Evolutionary conservation across 1,140 invertebrate genomes (phyloP).

Genomic region (Homalodisca vitripennis): DNA sequence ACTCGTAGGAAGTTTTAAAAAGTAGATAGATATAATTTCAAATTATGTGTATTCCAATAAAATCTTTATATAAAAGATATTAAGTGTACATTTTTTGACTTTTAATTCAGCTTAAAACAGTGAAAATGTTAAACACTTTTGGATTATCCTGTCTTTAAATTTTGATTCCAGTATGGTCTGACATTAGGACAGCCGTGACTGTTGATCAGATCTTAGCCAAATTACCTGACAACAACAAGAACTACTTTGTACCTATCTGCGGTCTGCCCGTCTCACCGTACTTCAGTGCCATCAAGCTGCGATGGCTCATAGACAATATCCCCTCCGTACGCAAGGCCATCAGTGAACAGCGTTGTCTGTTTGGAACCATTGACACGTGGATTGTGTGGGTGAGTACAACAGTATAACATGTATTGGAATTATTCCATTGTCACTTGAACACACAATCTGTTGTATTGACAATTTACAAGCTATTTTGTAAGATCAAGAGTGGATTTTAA

Average conservation of each 20-base stretch:
- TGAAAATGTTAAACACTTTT: too few species aligned
- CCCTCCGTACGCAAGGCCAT: conserved; percentile 74
- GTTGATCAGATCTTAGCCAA: conserved; percentile 77
- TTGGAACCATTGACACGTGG: conserved; percentile 97
- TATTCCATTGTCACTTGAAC: too few species aligned
- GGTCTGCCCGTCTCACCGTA: conserved; percentile 95
- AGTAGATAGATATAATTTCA: too few species aligned
- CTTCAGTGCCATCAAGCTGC: conserved; percentile 89
- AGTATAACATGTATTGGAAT: not conserved
- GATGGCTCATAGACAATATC: conserved; percentile 93
- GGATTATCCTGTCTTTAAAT: too few species aligned
- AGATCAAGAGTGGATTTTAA: too few species aligned
- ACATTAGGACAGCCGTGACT: conserved; percentile 81
- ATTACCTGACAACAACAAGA: conserved; percentile 69
- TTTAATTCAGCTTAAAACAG: too few species aligned
- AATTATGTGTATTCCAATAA: too few species aligned
- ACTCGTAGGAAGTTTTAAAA: too few species aligned
- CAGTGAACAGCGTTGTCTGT: conserved; percentile 71
- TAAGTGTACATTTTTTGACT: too few species aligned
- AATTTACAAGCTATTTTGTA: too few species aligned
- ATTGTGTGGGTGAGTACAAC: conserved; percentile 74
- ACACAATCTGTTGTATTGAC: too few species aligned
- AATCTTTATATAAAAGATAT: too few species aligned
- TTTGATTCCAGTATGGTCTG: conserved; percentile 76
- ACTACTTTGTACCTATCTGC: conserved; percentile 76